phyloP scores from a whole-genome alignment of 2,797 vertebrate genomes.

The Huso huso region DNA sequence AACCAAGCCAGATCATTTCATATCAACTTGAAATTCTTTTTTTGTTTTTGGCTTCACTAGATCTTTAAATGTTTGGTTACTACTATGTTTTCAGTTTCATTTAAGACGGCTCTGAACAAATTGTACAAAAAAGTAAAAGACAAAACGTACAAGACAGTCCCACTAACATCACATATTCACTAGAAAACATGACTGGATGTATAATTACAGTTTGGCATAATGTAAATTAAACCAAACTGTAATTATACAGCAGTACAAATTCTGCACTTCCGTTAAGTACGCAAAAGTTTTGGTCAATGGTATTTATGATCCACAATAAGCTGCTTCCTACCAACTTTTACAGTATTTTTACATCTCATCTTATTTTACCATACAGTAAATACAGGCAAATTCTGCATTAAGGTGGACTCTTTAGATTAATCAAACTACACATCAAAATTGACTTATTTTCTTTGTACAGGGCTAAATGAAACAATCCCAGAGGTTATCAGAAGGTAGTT shows the following conservation, averaged over 20 bases:
- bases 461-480: conserved; percentile 95
- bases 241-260: conserved; percentile 78
- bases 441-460: conserved; percentile 86
- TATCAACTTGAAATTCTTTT: conserved; percentile 94
- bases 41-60: conserved; percentile 98
- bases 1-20: conserved; percentile 96
- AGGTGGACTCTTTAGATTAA: conserved; percentile 64
- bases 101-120: conserved; percentile 78
- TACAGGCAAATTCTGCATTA: conserved; percentile 69
- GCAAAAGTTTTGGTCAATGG: conserved; percentile 86
- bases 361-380: conserved; percentile 41
- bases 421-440: conserved; percentile 79
- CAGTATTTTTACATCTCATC: conserved; percentile 21
- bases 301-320: conserved; percentile 79
- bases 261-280: conserved; percentile 95
- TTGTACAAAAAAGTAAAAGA: conserved; percentile 73
- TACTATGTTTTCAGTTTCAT: conserved; percentile 84
- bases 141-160: conserved; percentile 80
- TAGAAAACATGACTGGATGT: conserved; percentile 68
- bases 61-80: conserved; percentile 99
- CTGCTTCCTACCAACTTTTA: conserved; percentile 72
- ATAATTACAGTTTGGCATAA: conserved; percentile 31
- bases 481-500: conserved; percentile 99
- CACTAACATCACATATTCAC: conserved; percentile 88
- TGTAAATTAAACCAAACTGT: conserved; percentile 49